These are phyloP conservation scores for Carcina quercana DNA, from an alignment of 2,888 invertebrate species.

Conservation along the genomic window DNA sequence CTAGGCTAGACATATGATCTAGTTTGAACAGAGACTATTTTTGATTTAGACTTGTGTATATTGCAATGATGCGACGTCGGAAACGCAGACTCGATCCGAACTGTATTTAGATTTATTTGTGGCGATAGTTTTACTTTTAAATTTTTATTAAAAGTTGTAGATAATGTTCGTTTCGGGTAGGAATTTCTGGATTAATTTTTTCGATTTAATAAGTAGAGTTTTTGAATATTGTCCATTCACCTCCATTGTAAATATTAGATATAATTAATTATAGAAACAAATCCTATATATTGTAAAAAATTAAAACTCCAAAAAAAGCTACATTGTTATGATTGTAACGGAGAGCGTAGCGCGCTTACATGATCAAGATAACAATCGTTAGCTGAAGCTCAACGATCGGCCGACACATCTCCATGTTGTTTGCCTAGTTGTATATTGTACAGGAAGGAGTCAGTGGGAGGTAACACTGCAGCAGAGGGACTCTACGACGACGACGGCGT, in stretches of 20 bases:
- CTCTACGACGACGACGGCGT: conserved; percentile 18
- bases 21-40: conserved; percentile 20
- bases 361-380: conserved; percentile 52
- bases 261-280: conserved; percentile 73
- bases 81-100: conserved; percentile 56
- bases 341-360: conserved; percentile 51
- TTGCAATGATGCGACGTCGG: conserved; percentile 24
- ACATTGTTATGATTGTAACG: conserved; percentile 62
- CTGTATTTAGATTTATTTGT: conserved; percentile 59
- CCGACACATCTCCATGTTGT: conserved; percentile 22
- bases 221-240: conserved; percentile 68
- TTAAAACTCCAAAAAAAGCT: conserved; percentile 71
- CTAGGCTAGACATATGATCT: conserved; percentile 11
- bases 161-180: conserved; percentile 71
- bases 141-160: conserved; percentile 68
- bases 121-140: conserved; percentile 66
- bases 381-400: conserved; percentile 45
- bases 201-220: conserved; percentile 63
- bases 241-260: conserved; percentile 75
- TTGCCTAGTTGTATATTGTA: conserved; percentile 31
- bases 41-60: conserved; percentile 15
- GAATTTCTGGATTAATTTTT: conserved; percentile 57
- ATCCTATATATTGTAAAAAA: conserved; percentile 75
- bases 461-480: conserved; percentile 10
- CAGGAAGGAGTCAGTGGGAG: conserved; percentile 26